These are phyloP conservation scores for Zaprionus ghesquierei DNA, from an alignment of 1,140 invertebrate species.

Conservation along the genomic window DNA sequence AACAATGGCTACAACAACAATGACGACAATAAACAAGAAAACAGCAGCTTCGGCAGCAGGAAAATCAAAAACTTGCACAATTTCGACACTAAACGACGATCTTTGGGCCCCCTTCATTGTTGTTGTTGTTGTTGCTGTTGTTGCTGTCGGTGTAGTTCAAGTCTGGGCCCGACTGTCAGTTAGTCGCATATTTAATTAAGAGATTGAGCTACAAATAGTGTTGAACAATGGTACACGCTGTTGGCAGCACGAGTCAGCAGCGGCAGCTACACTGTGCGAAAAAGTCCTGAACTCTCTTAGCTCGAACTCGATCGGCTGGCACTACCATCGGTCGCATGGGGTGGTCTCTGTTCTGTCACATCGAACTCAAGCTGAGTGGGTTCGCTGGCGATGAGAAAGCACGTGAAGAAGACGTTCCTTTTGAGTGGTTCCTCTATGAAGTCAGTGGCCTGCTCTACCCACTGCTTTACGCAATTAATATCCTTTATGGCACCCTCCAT, in stretches of 20 bases:
- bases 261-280: constrained; percentile 52
- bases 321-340: not conserved
- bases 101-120: constrained; percentile 47
- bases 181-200: constrained; percentile 82
- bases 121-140: not conserved
- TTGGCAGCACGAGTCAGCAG: constrained; percentile 58
- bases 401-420: not conserved
- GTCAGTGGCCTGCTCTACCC: not conserved
- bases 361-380: not conserved
- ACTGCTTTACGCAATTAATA: constrained; percentile 4
- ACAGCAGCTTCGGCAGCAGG: constrained; percentile 22
- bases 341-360: not conserved
- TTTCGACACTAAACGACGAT: constrained; percentile 78
- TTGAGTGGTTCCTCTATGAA: not conserved
- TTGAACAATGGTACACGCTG: constrained; percentile 71
- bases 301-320: not conserved
- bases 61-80: constrained; percentile 79
- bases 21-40: constrained; percentile 25
- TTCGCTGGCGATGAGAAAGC: not conserved
- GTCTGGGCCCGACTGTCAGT: constrained; percentile 47
- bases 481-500: constrained; percentile 1
- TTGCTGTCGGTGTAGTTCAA: constrained; percentile 16
- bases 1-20: constrained; percentile 23
- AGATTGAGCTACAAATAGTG: constrained; percentile 77
- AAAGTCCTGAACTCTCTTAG: not conserved